Conservation (phyloP, 2,888 invertebrate genomes). For the Teleiodes luculella region DNA sequence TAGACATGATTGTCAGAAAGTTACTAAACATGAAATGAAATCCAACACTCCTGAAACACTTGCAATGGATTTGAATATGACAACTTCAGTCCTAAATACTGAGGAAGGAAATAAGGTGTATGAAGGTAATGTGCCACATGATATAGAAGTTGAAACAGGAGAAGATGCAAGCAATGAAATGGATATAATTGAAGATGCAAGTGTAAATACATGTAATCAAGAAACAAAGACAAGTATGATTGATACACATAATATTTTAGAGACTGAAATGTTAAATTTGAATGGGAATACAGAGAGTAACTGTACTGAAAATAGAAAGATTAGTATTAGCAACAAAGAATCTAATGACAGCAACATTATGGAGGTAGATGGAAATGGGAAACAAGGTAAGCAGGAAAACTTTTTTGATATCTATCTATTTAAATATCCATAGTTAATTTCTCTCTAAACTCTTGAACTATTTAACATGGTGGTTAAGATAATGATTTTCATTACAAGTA, state of each 20-base stretch:
- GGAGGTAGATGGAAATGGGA: too few species aligned
- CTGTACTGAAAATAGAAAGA: too few species aligned
- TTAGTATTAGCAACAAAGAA: too few species aligned
- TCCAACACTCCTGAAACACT: not conserved
- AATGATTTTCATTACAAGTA: too few species aligned
- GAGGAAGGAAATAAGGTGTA: not conserved
- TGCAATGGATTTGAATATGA: not conserved
- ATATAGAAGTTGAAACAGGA: not conserved
- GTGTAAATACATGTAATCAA: not conserved
- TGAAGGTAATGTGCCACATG: not conserved
- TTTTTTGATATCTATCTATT: too few species aligned
- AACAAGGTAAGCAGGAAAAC: too few species aligned
- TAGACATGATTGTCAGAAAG: conserved; percentile 44
- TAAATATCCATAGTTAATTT: too few species aligned
- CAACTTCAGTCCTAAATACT: too few species aligned
- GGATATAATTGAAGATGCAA: not conserved
- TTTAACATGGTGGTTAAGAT: too few species aligned
- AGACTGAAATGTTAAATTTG: not conserved
- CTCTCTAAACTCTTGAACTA: too few species aligned
- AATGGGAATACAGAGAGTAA: too few species aligned
- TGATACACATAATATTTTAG: not conserved
- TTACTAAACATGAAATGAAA: not conserved
- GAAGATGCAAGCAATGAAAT: not conserved
- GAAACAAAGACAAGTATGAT: not conserved
- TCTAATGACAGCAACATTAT: too few species aligned